Evolutionary conservation across 2,797 vertebrate genomes (phyloP).

Genomic region (Lepilemur septentrionalis): DNA sequence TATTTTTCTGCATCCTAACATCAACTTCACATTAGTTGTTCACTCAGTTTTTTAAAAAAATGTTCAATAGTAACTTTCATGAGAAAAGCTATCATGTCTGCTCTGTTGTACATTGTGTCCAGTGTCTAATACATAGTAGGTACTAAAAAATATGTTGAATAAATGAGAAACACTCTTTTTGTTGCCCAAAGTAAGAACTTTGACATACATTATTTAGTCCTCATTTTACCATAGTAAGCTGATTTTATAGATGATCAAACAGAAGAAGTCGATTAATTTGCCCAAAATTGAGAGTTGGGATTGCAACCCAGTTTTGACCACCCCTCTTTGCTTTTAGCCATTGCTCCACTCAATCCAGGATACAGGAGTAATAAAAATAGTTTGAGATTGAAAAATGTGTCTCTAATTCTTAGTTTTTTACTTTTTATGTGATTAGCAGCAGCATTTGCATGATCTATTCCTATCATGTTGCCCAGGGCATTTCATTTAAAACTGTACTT

Average conservation of each 20-base stretch:
- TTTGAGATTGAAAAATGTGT: background rate
- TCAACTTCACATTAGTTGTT: constrained; percentile 91
- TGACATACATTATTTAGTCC: background rate
- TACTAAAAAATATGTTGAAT: background rate
- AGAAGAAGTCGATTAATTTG: background rate
- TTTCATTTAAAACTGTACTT: background rate
- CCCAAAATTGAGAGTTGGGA: background rate
- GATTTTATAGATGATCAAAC: background rate
- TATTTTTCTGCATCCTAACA: constrained; percentile 91
- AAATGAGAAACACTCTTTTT: background rate
- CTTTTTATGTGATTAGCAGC: background rate
- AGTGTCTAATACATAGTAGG: background rate
- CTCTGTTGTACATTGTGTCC: background rate
- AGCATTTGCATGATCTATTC: background rate
- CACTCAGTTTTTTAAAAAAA: constrained; percentile 71
- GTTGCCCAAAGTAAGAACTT: background rate
- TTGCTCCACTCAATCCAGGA: background rate
- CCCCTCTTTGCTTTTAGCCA: background rate
- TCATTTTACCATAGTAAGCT: background rate
- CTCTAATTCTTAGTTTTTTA: background rate
- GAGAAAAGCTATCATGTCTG: background rate
- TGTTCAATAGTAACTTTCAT: background rate
- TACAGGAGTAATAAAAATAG: background rate
- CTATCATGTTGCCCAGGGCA: background rate
- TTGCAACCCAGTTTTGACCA: background rate